phyloP scores from a whole-genome alignment of 2,888 invertebrate species.

The Drosophila engyochracea region DNA sequence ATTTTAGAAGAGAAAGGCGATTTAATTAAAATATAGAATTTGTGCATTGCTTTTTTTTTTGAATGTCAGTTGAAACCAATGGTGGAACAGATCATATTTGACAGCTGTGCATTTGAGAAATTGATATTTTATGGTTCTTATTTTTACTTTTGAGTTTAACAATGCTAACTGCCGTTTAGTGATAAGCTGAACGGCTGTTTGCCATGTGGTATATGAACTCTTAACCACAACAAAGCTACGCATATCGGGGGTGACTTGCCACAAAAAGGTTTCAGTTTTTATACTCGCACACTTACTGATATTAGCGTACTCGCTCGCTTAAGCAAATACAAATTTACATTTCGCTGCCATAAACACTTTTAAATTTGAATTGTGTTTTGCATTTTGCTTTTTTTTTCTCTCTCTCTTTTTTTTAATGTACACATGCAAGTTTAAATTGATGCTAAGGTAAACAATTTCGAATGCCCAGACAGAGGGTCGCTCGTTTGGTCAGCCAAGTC shows the following conservation, averaged over 20 bases:
- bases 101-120: background rate
- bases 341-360: constrained; percentile 84
- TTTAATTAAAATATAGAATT: background rate
- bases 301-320: constrained; percentile 66
- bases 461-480: constrained; percentile 33
- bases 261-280: constrained; percentile 35
- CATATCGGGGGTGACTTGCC: constrained; percentile 38
- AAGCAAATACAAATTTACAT: constrained; percentile 82
- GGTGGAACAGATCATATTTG: background rate
- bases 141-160: background rate
- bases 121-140: background rate
- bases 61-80: background rate
- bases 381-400: constrained; percentile 16
- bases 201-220: constrained; percentile 1
- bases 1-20: background rate
- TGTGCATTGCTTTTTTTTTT: background rate
- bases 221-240: constrained; percentile 26
- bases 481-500: constrained; percentile 44
- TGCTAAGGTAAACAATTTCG: constrained; percentile 77
- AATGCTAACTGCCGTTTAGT: background rate
- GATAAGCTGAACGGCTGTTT: constrained; percentile 9
- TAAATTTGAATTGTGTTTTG: constrained; percentile 78
- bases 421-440: constrained; percentile 82
- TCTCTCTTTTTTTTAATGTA: constrained; percentile 46
- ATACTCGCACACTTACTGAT: constrained; percentile 37